Evolutionary conservation across 30 jellyfish, hydroid and myxozoan species (phyloP), one percentile per base, ranked within the genome.

Genomic region (Clytia hemisphaerica): DNA sequence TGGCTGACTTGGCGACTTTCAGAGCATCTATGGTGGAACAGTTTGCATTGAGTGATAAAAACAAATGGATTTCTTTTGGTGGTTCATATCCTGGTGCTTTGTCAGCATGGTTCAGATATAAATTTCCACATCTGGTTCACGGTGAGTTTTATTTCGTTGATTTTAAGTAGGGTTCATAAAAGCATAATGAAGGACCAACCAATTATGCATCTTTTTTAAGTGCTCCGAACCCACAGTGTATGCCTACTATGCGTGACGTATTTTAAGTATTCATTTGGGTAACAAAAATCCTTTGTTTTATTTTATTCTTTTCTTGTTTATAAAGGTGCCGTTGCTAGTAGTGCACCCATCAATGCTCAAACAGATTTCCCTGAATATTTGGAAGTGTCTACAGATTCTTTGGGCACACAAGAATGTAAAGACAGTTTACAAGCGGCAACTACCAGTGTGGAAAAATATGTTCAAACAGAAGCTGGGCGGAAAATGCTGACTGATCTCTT

Each of bases 31-130:
- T 88, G 94, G 26, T 61, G 2, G 22, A 3, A 4, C 72, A 73
- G 49, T 88, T 61, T 59, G 57, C 37, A 7, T 42, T 88, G 36
- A 88, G 80, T 6, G 69, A 21, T 4, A 71, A 47, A 3, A 88
- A 88, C 70, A 75, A 73, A 67, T 88, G 94, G 97, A 88, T 88
- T 22, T 76, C 93, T 10, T 88, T 88, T 75, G 97, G 97, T 18
- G 97, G 97, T 7, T 88, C 97, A 44, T 88, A 88, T 42, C 97
- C 97, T 50, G 97, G 97, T 45, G 93, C 93, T 0, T 75, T 88
- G 3, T 75, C 97, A 5, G 97, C 97, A 2, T 88, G 97, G 97
- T 75, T 73, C 22, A 50, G 94, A 14, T 69, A 80, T 45, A 88
- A 88, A 75, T 88, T 73, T 59, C 97, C 93, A 4, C 97, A 88